Conservation (phyloP, 2,888 invertebrate species). For the Marasmarcha lunaedactyla region DNA sequence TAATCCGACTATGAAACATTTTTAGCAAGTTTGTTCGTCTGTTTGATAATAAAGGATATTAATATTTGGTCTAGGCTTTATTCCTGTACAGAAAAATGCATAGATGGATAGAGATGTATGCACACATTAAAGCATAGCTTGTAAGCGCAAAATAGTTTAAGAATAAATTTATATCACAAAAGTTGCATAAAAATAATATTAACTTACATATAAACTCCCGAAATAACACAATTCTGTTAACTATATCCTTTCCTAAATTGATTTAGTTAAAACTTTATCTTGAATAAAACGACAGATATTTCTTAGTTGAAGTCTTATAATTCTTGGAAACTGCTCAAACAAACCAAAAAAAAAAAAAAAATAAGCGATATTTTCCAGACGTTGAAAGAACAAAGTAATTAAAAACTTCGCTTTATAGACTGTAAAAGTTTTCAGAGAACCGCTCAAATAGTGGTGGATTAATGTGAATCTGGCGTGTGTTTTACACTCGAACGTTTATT, state of each 20-base stretch:
- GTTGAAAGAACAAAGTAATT: slow-evolving; percentile 38
- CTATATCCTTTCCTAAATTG: not conserved
- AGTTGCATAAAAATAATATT: no score
- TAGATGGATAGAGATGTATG: no score
- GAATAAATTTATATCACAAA: no score
- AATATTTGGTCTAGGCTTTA: no score
- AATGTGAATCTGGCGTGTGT: slow-evolving; percentile 33
- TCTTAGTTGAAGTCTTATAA: slow-evolving; percentile 1
- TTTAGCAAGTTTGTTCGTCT: no score
- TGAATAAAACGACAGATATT: not conserved
- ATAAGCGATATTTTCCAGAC: slow-evolving; percentile 20
- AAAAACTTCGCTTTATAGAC: slow-evolving; percentile 35
- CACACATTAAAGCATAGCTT: no score
- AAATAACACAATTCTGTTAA: not conserved
- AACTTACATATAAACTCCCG: no score
- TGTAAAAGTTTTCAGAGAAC: slow-evolving; percentile 20
- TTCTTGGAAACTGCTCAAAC: not conserved
- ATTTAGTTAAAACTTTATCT: slow-evolving; percentile 1
- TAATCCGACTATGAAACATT: no score
- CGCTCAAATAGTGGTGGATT: slow-evolving; percentile 23
- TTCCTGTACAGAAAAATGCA: no score
- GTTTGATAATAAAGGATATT: no score
- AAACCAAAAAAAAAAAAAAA: not conserved
- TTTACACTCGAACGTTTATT: slow-evolving; percentile 12
- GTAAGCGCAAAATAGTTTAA: no score